These are phyloP conservation scores for Eubucco bourcierii DNA, from an alignment of 2,113 vertebrate species.

Conservation along the genomic window DNA sequence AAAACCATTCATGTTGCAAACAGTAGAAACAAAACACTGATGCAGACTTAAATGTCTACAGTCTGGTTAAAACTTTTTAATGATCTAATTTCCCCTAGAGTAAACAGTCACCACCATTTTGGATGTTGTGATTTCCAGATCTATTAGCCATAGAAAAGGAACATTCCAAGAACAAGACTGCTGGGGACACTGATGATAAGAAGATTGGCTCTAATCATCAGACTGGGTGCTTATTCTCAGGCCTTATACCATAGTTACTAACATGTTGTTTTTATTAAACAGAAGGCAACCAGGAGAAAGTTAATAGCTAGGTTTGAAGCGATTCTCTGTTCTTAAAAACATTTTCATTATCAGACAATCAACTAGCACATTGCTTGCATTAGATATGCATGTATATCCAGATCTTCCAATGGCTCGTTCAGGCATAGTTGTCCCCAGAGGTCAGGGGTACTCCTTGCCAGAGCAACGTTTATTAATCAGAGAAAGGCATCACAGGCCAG, in stretches of 20 bases:
- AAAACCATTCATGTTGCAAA: neutral
- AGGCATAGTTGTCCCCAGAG: neutral
- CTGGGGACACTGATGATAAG: neutral
- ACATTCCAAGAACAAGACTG: slow-evolving; percentile 20
- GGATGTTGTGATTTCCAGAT: slow-evolving; percentile 16
- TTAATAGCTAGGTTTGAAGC: neutral
- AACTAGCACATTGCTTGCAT: neutral
- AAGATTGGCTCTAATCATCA: neutral
- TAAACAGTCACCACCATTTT: neutral
- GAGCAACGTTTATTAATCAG: neutral
- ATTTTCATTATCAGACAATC: neutral
- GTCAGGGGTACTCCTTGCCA: neutral
- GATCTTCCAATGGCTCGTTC: neutral
- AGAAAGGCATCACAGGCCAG: neutral
- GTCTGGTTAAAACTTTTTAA: slow-evolving; percentile 20
- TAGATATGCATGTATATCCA: fast-evolving
- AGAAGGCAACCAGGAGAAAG: neutral
- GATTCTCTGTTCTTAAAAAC: neutral
- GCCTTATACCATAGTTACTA: neutral
- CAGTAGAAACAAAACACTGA: slow-evolving; percentile 19
- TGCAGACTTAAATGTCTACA: neutral
- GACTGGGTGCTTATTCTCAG: slow-evolving; percentile 11
- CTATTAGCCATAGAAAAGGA: slow-evolving; percentile 5
- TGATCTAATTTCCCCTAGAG: neutral
- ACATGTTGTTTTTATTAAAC: slow-evolving; percentile 23